Evolutionary conservation across 2,888 invertebrate species (phyloP).

Genomic region (Trachelus iudaicus): DNA sequence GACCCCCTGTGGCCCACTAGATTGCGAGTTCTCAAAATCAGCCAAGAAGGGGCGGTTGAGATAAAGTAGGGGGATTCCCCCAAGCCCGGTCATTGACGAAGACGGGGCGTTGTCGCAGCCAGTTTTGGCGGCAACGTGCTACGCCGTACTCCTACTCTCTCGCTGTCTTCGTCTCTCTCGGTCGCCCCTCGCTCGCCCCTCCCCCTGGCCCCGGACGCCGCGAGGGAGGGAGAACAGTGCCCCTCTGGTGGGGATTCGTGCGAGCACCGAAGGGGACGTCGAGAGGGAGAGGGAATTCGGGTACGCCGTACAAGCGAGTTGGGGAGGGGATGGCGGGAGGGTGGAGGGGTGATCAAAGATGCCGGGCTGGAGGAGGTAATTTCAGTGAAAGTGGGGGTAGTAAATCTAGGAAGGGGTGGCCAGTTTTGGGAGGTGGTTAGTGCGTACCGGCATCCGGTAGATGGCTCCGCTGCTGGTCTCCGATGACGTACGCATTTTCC

Average conservation of each 20-base stretch:
- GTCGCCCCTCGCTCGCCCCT: not conserved
- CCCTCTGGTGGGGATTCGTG: not conserved
- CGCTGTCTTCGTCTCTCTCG: not conserved
- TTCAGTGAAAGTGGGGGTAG: not conserved
- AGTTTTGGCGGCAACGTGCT: constrained; percentile 14
- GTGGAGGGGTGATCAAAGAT: not conserved
- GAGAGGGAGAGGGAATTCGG: not conserved
- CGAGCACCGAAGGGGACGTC: not conserved
- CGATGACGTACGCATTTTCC: constrained; percentile 44
- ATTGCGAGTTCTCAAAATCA: not conserved
- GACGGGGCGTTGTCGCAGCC: constrained; percentile 1
- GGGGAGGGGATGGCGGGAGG: not conserved
- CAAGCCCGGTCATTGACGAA: not conserved
- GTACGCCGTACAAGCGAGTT: constrained; percentile 1
- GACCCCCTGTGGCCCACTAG: not conserved
- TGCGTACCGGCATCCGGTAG: constrained; percentile 49
- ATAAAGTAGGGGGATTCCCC: not conserved
- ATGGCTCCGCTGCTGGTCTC: constrained; percentile 44
- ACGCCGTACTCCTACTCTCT: not conserved
- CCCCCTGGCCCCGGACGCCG: not conserved
- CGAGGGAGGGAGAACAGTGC: not conserved
- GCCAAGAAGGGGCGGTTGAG: not conserved
- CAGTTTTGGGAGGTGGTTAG: constrained; percentile 15
- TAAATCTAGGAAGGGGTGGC: not conserved
- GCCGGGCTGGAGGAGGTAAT: not conserved